Evolutionary conservation across 2,113 vertebrate species (phyloP).

Genomic region (Mus musculus): DNA sequence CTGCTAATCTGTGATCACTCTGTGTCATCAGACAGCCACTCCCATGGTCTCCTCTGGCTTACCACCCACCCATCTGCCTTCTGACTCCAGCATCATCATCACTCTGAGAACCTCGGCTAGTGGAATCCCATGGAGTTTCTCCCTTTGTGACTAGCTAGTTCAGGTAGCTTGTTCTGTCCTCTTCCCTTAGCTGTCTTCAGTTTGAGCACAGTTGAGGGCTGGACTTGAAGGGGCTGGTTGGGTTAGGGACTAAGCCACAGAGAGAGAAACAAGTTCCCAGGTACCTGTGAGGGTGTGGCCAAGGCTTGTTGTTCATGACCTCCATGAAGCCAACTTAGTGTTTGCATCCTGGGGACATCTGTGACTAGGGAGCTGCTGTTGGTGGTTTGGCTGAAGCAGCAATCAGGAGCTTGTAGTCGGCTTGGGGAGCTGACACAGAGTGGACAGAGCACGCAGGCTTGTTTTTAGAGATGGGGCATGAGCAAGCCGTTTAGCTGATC

Average conservation of each 20-base stretch:
- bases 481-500: no score
- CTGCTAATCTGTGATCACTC: no score
- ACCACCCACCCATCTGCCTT: not conserved
- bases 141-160: not conserved
- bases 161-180: not conserved
- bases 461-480: no score
- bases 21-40: not conserved
- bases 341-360: not conserved
- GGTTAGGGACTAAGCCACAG: not conserved
- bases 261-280: not conserved
- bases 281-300: not conserved
- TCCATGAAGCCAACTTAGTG: not conserved
- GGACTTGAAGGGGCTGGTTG: not conserved
- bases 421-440: not conserved
- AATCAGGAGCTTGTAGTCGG: not conserved
- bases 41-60: not conserved
- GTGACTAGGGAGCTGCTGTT: not conserved
- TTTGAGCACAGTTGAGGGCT: not conserved
- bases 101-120: accelerated
- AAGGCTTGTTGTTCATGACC: not conserved
- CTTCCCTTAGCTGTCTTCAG: not conserved
- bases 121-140: not conserved
- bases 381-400: not conserved
- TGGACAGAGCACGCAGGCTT: not conserved
- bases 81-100: not conserved